A percentile compares a stretch with the other conserved stretches of the same genome.
phyloP scores from a whole-genome alignment of 2,888 invertebrate genomes.

The Alviniconcha strummeri region DNA sequence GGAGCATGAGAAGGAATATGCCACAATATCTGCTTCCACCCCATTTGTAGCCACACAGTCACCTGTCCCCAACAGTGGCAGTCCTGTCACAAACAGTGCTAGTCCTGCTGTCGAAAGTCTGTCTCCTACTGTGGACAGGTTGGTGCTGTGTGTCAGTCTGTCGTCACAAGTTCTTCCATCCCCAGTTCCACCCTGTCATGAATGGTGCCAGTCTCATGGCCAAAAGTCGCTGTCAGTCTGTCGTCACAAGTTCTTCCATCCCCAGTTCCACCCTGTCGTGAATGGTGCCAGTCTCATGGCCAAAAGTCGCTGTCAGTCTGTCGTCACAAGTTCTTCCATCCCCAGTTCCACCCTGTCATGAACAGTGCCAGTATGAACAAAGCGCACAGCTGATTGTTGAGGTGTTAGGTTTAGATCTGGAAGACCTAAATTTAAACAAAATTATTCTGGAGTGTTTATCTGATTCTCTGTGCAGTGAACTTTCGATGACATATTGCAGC shows the following conservation, averaged over 20 bases:
- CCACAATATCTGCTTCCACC: neutral
- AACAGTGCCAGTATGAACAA: neutral
- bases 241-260: neutral
- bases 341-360: neutral
- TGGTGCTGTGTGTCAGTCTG: neutral
- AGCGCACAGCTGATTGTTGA: too few species aligned
- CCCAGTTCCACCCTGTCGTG: neutral
- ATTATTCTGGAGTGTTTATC: too few species aligned
- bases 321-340: neutral
- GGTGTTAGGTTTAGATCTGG: too few species aligned
- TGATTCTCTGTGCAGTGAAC: too few species aligned
- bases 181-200: neutral
- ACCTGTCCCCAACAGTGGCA: neutral
- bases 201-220: neutral
- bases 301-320: neutral
- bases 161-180: neutral
- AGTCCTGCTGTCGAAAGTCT: slow-evolving; percentile 10
- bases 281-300: neutral
- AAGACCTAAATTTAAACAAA: too few species aligned
- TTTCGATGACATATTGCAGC: too few species aligned
- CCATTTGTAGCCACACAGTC: neutral
- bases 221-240: neutral
- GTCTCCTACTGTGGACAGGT: slow-evolving; percentile 3
- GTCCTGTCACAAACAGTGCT: neutral
- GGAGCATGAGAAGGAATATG: neutral